A percentile compares a stretch with the other conserved stretches of the same genome.
phyloP scores from a whole-genome alignment of 2,888 invertebrate species.

The Colostygia pectinataria region DNA sequence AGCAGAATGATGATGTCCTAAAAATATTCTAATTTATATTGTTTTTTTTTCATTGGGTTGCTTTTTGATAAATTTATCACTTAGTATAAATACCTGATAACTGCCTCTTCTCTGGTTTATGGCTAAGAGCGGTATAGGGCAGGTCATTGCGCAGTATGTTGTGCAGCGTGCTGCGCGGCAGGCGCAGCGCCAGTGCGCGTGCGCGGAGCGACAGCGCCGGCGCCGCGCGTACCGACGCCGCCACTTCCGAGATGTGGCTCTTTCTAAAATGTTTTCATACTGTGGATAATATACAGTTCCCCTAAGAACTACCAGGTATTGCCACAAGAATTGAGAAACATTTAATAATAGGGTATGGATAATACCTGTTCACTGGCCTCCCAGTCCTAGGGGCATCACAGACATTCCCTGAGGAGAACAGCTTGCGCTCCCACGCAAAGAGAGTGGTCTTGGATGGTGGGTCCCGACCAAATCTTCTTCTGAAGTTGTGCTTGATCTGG shows the following conservation, averaged over 20 bases:
- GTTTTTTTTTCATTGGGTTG: no score
- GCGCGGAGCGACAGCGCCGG: slow-evolving; percentile 66
- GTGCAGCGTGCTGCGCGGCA: slow-evolving; percentile 64
- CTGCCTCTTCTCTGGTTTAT: background rate
- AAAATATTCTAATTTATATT: no score
- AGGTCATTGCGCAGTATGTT: slow-evolving; percentile 61
- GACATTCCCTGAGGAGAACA: slow-evolving; percentile 65
- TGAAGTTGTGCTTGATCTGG: slow-evolving; percentile 66
- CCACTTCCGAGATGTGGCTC: slow-evolving; percentile 56
- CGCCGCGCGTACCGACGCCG: slow-evolving; percentile 55
- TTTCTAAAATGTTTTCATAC: slow-evolving; percentile 32
- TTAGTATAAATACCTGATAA: background rate
- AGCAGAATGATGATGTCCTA: no score
- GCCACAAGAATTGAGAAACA: no score
- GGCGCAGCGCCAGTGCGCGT: slow-evolving; percentile 56
- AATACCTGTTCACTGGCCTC: slow-evolving; percentile 55
- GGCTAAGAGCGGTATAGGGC: slow-evolving; percentile 5
- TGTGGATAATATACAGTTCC: no score
- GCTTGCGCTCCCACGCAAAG: slow-evolving; percentile 63
- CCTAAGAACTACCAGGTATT: no score
- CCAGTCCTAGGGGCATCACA: slow-evolving; percentile 66
- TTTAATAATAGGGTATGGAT: background rate
- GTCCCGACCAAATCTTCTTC: slow-evolving; percentile 59
- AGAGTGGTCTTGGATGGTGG: slow-evolving; percentile 65
- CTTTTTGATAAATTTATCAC: no score